Conservation (phyloP, 2,888 invertebrate species). For the Folsomia candida region DNA sequence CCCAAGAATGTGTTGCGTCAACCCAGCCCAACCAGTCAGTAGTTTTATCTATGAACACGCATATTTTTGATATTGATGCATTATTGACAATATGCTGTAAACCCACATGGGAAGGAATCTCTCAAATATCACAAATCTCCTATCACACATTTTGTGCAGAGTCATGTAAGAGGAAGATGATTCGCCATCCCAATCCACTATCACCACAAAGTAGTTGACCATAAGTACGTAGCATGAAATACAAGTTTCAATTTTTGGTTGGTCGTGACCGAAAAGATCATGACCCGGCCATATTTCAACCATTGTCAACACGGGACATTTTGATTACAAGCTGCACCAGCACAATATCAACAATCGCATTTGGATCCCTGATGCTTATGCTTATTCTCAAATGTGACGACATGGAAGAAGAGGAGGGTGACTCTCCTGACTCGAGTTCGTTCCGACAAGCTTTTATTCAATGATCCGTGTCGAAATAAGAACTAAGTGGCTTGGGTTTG, state of each 20-base stretch:
- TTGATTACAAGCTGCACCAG: slow-evolving; percentile 18
- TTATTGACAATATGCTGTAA: too few species aligned
- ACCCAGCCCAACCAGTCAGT: too few species aligned
- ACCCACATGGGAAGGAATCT: too few species aligned
- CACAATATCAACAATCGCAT: neutral
- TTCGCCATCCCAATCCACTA: neutral
- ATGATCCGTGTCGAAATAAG: slow-evolving; percentile 13
- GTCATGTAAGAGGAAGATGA: neutral
- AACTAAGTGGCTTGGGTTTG: slow-evolving; percentile 8
- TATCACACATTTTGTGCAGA: neutral
- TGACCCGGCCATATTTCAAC: slow-evolving; percentile 37
- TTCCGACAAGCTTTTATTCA: slow-evolving; percentile 9
- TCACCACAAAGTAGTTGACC: neutral
- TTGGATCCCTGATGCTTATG: neutral
- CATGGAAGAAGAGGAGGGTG: slow-evolving; percentile 11
- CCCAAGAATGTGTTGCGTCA: too few species aligned
- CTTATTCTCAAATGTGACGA: slow-evolving; percentile 18
- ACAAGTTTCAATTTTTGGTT: slow-evolving; percentile 9
- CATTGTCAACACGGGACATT: slow-evolving; percentile 26
- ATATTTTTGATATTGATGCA: too few species aligned
- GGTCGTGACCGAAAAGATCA: slow-evolving; percentile 39
- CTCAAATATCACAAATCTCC: too few species aligned
- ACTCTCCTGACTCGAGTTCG: neutral
- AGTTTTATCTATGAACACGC: too few species aligned
- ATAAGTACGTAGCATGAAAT: neutral